Evolutionary conservation across 2,797 vertebrate species (phyloP).

Genomic region (Pagetopsis macropterus): DNA sequence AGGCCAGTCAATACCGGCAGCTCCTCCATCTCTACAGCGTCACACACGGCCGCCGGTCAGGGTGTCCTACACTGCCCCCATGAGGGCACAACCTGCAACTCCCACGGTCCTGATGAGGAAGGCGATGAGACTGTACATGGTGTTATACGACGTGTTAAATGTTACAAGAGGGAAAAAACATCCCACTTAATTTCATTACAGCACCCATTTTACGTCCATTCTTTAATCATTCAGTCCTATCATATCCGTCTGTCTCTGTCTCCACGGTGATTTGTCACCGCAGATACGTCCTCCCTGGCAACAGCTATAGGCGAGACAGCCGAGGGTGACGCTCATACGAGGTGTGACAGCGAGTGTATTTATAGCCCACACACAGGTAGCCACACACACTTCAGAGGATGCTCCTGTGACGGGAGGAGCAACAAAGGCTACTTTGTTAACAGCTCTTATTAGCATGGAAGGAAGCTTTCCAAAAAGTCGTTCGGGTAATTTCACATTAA

Average conservation of each 20-base stretch:
- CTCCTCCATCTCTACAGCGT: constrained; percentile 24
- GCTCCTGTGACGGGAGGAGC: not conserved
- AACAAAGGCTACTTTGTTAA: constrained; percentile 17
- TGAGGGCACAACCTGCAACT: constrained; percentile 29
- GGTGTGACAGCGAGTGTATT: constrained; percentile 66
- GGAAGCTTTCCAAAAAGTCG: not conserved
- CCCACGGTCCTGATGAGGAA: not conserved
- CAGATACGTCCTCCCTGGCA: constrained; percentile 45
- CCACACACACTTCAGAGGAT: constrained; percentile 34
- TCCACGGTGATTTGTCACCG: constrained; percentile 57
- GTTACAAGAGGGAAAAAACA: not conserved
- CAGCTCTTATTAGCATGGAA: not conserved
- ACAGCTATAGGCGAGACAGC: constrained; percentile 60
- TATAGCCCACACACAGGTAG: constrained; percentile 66
- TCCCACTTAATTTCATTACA: not conserved
- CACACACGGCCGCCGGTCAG: constrained; percentile 7
- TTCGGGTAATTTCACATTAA: not conserved
- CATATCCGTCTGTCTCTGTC: constrained; percentile 31
- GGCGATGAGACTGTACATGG: not conserved
- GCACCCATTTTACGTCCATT: not conserved
- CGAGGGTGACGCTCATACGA: constrained; percentile 44
- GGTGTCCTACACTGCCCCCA: constrained; percentile 58
- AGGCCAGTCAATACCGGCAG: constrained; percentile 41
- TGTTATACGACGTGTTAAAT: not conserved
- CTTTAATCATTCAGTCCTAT: constrained; percentile 32